phyloP scores from a whole-genome alignment of 2,113 vertebrate genomes.

The Cephalopholis sonnerati region DNA sequence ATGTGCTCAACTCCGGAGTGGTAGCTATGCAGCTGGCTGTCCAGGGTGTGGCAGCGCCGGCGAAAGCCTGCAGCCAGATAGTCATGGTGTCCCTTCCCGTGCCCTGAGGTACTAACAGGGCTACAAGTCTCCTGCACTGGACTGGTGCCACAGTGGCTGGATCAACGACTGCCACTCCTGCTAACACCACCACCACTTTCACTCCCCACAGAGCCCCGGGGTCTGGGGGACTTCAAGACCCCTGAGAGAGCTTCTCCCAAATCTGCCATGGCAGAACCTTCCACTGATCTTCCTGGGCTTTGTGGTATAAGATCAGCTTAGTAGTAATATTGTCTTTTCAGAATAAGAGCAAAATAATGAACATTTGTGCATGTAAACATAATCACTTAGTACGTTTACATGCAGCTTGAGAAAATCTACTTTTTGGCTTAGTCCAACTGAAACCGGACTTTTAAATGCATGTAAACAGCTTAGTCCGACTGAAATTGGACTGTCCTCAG shows the following conservation, averaged over 20 bases:
- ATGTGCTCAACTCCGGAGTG: conserved; percentile 43
- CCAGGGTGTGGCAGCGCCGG: conserved; percentile 82
- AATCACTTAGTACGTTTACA: too few species aligned
- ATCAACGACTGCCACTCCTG: conserved; percentile 30
- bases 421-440: too few species aligned
- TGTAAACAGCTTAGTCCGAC: too few species aligned
- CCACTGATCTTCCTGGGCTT: conserved; percentile 63
- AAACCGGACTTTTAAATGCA: too few species aligned
- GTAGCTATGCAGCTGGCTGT: conserved; percentile 70
- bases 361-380: too few species aligned
- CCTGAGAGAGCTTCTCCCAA: conserved; percentile 57
- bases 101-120: conserved; percentile 25
- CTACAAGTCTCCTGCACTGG: conserved; percentile 49
- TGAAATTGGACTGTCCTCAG: too few species aligned
- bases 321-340: too few species aligned
- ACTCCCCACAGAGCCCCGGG: conserved; percentile 27
- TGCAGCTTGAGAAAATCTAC: too few species aligned
- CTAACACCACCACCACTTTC: neutral
- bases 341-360: too few species aligned
- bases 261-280: conserved; percentile 78
- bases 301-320: conserved; percentile 85
- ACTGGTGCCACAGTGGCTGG: conserved; percentile 60
- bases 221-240: conserved; percentile 7
- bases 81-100: conserved; percentile 44
- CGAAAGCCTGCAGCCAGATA: conserved; percentile 71